Evolutionary conservation across 2,888 invertebrate species (phyloP).

Genomic region (Macrosoma leucophasiata): DNA sequence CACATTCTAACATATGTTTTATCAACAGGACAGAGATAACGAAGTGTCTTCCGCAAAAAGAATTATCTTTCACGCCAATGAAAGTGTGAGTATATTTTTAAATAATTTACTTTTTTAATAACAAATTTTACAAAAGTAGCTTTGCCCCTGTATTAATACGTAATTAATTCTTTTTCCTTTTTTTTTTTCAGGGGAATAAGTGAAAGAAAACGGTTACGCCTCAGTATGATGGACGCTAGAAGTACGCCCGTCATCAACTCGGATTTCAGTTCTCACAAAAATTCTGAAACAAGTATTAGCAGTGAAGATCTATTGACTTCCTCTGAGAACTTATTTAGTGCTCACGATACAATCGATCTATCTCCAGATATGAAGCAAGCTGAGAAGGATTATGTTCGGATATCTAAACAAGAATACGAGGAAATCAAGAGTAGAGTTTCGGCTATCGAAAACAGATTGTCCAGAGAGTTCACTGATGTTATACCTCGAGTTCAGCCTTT

Average conservation of each 20-base stretch:
- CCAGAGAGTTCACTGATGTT: conserved; percentile 78
- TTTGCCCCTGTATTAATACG: too few relatives aligned
- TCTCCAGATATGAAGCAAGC: conserved; percentile 56
- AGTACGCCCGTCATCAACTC: conserved; percentile 57
- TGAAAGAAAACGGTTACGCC: conserved; percentile 63
- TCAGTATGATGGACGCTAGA: conserved; percentile 61
- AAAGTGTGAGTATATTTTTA: conserved; percentile 79
- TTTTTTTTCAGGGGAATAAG: conserved; percentile 48
- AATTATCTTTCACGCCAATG: conserved; percentile 75
- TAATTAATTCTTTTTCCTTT: too few relatives aligned
- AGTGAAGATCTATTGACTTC: conserved; percentile 64
- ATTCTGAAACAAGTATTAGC: conserved; percentile 59
- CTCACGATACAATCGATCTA: conserved; percentile 63
- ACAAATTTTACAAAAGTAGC: too few relatives aligned
- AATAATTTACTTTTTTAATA: too few relatives aligned
- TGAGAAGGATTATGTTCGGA: conserved; percentile 79
- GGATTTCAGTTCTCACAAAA: conserved; percentile 51
- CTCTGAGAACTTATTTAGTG: conserved; percentile 59
- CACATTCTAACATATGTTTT: conserved; percentile 14
- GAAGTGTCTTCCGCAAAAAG: conserved; percentile 76
- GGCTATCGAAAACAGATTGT: conserved; percentile 82
- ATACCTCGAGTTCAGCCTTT: conserved; percentile 69
- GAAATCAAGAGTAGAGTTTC: conserved; percentile 85
- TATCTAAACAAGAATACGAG: conserved; percentile 85
- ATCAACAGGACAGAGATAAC: conserved; percentile 79